Evolutionary conservation across 2,888 invertebrate genomes (phyloP).

Genomic region (Pheosia gnoma): DNA sequence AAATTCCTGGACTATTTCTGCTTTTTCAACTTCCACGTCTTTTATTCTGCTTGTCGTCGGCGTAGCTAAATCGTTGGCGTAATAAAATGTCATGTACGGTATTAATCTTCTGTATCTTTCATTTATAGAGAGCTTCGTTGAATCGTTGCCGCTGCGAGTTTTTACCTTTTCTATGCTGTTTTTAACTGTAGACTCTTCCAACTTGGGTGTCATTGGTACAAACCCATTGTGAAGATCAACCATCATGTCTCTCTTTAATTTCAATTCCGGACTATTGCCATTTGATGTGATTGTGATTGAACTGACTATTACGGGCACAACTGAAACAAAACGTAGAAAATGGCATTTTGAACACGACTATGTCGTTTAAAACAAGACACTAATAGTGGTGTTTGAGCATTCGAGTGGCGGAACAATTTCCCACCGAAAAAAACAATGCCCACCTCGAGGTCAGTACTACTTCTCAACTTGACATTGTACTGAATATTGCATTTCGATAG

Average conservation of each 20-base stretch:
- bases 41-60: slow-evolving; percentile 63
- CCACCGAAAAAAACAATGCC: slow-evolving; percentile 49
- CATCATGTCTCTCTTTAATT: slow-evolving; percentile 71
- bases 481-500: slow-evolving; percentile 31
- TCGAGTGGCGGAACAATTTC: slow-evolving; percentile 39
- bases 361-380: slow-evolving; percentile 7
- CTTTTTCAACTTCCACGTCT: slow-evolving; percentile 73
- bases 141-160: slow-evolving; percentile 44
- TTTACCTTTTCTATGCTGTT: slow-evolving; percentile 48
- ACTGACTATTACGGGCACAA: slow-evolving; percentile 59
- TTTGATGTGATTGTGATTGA: slow-evolving; percentile 78
- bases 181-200: slow-evolving; percentile 40
- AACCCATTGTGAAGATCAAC: slow-evolving; percentile 63
- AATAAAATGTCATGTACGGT: slow-evolving; percentile 93
- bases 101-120: slow-evolving; percentile 91
- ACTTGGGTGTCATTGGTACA: slow-evolving; percentile 50
- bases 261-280: slow-evolving; percentile 78
- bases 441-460: slow-evolving; percentile 42
- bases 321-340: slow-evolving; percentile 58
- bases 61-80: slow-evolving; percentile 84
- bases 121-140: slow-evolving; percentile 76
- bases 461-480: slow-evolving; percentile 59
- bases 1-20: slow-evolving; percentile 60
- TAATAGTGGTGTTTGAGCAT: slow-evolving; percentile 5
- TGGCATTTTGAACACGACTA: not conserved